Evolutionary conservation across 2,113 vertebrate genomes (phyloP).

Genomic region (Leuciscus idus): DNA sequence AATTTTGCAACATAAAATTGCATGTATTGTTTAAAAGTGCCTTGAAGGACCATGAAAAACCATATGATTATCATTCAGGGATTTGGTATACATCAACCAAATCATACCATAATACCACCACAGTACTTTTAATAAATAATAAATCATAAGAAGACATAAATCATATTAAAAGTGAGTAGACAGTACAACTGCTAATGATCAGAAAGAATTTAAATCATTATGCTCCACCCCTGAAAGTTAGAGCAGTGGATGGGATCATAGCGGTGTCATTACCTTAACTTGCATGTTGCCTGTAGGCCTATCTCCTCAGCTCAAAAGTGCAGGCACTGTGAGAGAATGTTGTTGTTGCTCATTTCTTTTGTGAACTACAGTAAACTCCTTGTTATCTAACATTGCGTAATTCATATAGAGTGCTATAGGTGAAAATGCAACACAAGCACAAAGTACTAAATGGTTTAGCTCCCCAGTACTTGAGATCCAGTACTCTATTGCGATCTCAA

Average conservation of each 20-base stretch:
- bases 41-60: background rate
- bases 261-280: constrained; percentile 2
- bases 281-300: constrained; percentile 25
- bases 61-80: background rate
- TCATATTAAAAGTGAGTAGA: background rate
- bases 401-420: background rate
- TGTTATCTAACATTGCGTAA: constrained; percentile 27
- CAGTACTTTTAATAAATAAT: background rate
- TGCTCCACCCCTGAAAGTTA: background rate
- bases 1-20: background rate
- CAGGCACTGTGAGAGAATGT: background rate
- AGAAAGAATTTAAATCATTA: background rate
- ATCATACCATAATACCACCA: background rate
- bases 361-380: constrained; percentile 33
- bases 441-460: no score
- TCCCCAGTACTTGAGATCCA: no score
- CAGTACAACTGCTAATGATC: background rate
- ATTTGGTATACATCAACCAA: background rate
- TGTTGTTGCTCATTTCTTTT: constrained; percentile 30
- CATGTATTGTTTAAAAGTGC: background rate
- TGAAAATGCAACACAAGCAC: constrained; percentile 12
- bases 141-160: background rate
- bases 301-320: constrained; percentile 30
- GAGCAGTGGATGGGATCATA: background rate
- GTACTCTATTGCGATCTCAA: no score